phyloP scores from a whole-genome alignment of 2,113 vertebrate genomes.

The Oryzias curvinotus region DNA sequence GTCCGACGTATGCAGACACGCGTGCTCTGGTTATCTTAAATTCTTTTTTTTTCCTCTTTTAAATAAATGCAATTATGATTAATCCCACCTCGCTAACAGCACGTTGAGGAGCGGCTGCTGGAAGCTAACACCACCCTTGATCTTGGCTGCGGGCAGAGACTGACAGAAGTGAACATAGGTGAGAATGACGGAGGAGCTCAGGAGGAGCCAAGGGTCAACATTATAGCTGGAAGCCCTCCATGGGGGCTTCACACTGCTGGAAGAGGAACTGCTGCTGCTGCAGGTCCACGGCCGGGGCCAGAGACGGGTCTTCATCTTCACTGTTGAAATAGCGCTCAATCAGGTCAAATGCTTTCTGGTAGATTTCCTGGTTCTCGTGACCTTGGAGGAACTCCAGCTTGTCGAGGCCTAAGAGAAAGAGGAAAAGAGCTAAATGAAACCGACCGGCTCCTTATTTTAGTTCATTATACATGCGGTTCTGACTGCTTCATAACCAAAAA shows the following conservation, averaged over 20 bases:
- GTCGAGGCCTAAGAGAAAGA: conserved; percentile 84
- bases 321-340: conserved; percentile 97
- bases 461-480: neutral
- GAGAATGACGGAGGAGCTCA: conserved; percentile 50
- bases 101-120: conserved; percentile 8
- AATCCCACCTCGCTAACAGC: conserved; percentile 52
- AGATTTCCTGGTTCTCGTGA: conserved; percentile 98
- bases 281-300: conserved; percentile 94
- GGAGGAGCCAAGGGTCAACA: conserved; percentile 37
- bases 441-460: neutral
- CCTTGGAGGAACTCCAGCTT: conserved; percentile 98
- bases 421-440: neutral
- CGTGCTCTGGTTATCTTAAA: conserved; percentile 58
- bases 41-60: conserved; percentile 18
- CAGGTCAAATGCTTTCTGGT: conserved; percentile 97
- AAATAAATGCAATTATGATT: conserved; percentile 61
- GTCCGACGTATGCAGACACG: conserved; percentile 50
- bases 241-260: conserved; percentile 96
- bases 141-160: conserved; percentile 74
- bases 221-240: conserved; percentile 99
- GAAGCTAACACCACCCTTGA: conserved; percentile 34
- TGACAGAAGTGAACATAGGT: conserved; percentile 51
- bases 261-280: conserved; percentile 98
- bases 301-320: conserved; percentile 92
- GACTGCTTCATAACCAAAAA: no score